phyloP scores from a whole-genome alignment of 2,113 vertebrate genomes.

The Erythrolamprus reginae region DNA sequence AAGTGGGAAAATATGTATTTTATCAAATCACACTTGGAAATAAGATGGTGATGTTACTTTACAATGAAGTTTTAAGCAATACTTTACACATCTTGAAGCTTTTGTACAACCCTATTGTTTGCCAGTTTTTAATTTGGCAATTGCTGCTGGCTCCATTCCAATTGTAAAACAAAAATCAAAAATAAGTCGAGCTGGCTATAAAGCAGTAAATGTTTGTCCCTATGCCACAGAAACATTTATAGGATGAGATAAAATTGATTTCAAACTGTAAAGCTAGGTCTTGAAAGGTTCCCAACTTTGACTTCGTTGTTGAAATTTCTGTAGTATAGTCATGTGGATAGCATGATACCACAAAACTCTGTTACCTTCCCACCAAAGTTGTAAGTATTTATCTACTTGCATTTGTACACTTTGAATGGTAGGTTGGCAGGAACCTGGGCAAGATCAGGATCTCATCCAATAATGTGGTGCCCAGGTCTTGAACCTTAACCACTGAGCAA shows the following conservation, averaged over 20 bases:
- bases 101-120: neutral
- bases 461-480: neutral
- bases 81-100: neutral
- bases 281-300: neutral
- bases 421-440: neutral
- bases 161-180: neutral
- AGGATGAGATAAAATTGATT: neutral
- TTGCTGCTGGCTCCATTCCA: neutral
- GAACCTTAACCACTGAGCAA: neutral
- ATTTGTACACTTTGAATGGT: neutral
- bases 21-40: neutral
- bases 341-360: neutral
- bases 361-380: neutral
- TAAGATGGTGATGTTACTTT: neutral
- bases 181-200: neutral
- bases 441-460: neutral
- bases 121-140: neutral
- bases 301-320: neutral
- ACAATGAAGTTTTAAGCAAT: neutral
- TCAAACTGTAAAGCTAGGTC: neutral
- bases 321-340: neutral
- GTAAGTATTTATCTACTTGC: neutral
- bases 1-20: neutral
- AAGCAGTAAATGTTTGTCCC: neutral
- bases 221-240: neutral